A percentile compares a stretch with the other conserved stretches of the same genome.
These are phyloP conservation scores for Eupithecia centaureata DNA, from an alignment of 2,888 invertebrate species.

Conservation along the genomic window DNA sequence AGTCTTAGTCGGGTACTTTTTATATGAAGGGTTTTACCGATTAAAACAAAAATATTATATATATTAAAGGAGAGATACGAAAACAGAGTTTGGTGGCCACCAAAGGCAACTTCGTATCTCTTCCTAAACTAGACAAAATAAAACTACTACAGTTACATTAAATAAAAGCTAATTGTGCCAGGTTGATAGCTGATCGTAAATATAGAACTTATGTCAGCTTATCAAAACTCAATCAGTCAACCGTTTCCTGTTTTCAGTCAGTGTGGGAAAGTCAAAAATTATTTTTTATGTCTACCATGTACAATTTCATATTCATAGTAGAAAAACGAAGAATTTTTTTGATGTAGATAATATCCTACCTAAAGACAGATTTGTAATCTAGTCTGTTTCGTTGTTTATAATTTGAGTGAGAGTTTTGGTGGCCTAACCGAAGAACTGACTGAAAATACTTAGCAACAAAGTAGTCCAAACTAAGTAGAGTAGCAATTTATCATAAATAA, in stretches of 20 bases:
- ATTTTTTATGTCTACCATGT: neutral
- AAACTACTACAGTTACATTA: neutral
- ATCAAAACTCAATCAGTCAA: neutral
- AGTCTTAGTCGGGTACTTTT: too few species aligned
- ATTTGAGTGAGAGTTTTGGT: neutral
- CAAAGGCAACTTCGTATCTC: too few species aligned
- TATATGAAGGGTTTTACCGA: neutral
- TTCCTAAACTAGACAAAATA: neutral
- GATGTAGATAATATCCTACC: neutral
- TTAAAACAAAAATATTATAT: too few species aligned
- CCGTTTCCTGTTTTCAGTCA: neutral
- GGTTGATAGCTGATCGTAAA: neutral
- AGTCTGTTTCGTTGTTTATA: too few species aligned
- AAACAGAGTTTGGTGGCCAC: too few species aligned
- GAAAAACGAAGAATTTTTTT: too few species aligned
- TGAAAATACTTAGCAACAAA: too few species aligned
- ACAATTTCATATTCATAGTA: too few species aligned
- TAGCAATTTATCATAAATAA: too few species aligned
- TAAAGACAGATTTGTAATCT: neutral
- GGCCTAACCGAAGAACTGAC: neutral
- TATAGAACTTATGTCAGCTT: conserved; percentile 1
- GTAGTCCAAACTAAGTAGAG: neutral
- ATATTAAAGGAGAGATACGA: too few species aligned
- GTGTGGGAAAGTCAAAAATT: neutral
- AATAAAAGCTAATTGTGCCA: neutral